A percentile compares a stretch with the other conserved stretches of the same genome.
These are phyloP conservation scores for Eupithecia subumbrata DNA, from an alignment of 2,888 invertebrate genomes.

Conservation along the genomic window DNA sequence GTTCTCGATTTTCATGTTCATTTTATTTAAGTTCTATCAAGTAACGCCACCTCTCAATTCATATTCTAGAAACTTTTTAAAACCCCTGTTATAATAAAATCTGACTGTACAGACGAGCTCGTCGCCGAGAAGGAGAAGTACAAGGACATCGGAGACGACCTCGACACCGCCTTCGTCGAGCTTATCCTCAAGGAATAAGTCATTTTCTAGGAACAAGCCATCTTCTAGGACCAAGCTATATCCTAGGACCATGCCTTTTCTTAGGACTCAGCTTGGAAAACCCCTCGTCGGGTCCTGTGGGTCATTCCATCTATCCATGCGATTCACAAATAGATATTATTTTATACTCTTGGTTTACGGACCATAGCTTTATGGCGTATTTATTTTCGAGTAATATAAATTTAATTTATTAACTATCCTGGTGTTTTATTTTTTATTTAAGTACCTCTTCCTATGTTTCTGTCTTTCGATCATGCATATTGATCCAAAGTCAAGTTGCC, in stretches of 20 bases:
- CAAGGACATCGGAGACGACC: constrained; percentile 99
- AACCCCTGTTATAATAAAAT: constrained; percentile 42
- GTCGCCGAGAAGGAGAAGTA: constrained; percentile 99
- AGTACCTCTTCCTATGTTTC: background rate
- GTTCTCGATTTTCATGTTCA: background rate
- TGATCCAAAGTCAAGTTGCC: background rate
- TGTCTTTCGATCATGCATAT: background rate
- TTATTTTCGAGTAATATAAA: constrained; percentile 81
- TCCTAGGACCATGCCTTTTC: constrained; percentile 85
- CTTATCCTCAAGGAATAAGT: constrained; percentile 90
- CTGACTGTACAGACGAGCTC: constrained; percentile 90
- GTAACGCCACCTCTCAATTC: constrained; percentile 20
- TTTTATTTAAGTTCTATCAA: background rate
- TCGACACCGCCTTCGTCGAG: constrained; percentile 99
- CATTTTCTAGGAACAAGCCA: constrained; percentile 85
- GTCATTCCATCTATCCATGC: constrained; percentile 57
- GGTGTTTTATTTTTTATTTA: constrained; percentile 57
- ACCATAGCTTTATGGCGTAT: constrained; percentile 80
- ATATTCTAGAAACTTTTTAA: background rate
- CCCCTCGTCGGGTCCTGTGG: constrained; percentile 37
- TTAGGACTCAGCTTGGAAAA: constrained; percentile 59
- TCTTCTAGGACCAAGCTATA: constrained; percentile 61
- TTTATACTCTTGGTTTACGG: constrained; percentile 79
- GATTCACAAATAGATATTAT: constrained; percentile 73
- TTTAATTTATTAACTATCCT: constrained; percentile 74